Evolutionary conservation across 2,888 invertebrate genomes (phyloP).

Genomic region (Drosophila antonietae): DNA sequence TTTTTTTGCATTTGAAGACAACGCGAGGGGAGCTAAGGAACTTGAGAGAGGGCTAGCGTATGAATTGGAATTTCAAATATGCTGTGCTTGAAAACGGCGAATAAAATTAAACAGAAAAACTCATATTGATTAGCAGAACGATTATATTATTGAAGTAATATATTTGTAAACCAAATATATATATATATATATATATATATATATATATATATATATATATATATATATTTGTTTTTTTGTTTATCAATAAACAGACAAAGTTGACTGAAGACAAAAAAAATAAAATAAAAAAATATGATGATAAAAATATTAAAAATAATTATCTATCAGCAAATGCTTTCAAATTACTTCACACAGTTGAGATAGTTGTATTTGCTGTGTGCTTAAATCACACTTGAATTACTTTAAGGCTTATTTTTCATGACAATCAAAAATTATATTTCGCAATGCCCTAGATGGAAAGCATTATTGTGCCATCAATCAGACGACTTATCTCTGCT

Average conservation of each 20-base stretch:
- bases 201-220: too few relatives aligned
- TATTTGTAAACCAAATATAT: too few relatives aligned
- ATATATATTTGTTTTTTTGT: too few relatives aligned
- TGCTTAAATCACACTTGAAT: not conserved
- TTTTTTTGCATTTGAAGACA: constrained; percentile 22
- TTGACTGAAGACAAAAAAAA: too few relatives aligned
- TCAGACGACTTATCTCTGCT: constrained; percentile 14
- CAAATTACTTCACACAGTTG: not conserved
- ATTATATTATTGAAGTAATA: not conserved
- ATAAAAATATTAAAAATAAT: too few relatives aligned
- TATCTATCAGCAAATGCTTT: not conserved
- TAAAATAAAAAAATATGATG: too few relatives aligned
- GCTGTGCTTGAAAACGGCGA: not conserved
- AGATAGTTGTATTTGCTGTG: too few relatives aligned
- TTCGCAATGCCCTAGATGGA: not conserved
- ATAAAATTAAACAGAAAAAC: not conserved
- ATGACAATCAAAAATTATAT: not conserved
- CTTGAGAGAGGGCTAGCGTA: not conserved
- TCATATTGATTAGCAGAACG: not conserved
- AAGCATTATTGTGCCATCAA: constrained; percentile 20
- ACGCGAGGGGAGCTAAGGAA: not conserved
- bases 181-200: too few relatives aligned
- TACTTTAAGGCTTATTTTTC: too few relatives aligned
- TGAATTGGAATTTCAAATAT: constrained; percentile 14
- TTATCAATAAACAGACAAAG: too few relatives aligned